Evolutionary conservation across 2,888 invertebrate species (phyloP).

Genomic region (Cantharis nigra): DNA sequence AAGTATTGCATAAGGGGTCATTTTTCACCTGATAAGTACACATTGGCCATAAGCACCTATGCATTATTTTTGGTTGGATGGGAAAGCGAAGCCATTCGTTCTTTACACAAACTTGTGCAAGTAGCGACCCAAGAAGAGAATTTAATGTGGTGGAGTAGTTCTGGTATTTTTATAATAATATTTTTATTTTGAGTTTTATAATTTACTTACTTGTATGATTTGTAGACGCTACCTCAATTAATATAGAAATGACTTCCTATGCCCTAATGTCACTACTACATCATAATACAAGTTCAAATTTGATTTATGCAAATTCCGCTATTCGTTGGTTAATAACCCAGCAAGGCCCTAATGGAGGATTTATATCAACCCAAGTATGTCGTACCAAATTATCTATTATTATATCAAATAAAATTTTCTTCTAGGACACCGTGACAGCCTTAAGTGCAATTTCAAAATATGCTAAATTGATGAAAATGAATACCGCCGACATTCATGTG

Average conservation of each 20-base stretch:
- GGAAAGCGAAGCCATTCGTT: conserved; percentile 53
- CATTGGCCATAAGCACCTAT: conserved; percentile 60
- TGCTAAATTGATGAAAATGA: conserved; percentile 55
- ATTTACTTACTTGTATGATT: conserved; percentile 3
- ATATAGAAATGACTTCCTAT: conserved; percentile 72
- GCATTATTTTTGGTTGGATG: conserved; percentile 58
- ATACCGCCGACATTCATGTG: conserved; percentile 55
- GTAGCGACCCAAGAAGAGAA: conserved; percentile 55
- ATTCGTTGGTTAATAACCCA: conserved; percentile 75
- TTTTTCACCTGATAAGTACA: conserved; percentile 57
- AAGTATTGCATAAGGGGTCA: conserved; percentile 61
- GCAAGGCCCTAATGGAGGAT: conserved; percentile 71
- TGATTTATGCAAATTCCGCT: conserved; percentile 63
- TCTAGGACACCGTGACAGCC: conserved; percentile 64
- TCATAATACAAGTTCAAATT: conserved; percentile 58
- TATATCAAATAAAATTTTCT: conserved; percentile 1
- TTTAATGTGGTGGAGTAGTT: conserved; percentile 60
- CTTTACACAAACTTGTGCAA: conserved; percentile 53
- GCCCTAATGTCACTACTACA: conserved; percentile 64
- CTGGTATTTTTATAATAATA: conserved; percentile 37
- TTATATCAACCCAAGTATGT: conserved; percentile 72
- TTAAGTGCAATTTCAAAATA: conserved; percentile 65
- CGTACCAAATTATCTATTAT: not conserved
- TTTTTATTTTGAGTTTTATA: not conserved
- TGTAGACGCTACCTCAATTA: conserved; percentile 60